Evolutionary conservation across 2,797 vertebrate genomes (phyloP).

Genomic region (Cercopithecus petaurista): DNA sequence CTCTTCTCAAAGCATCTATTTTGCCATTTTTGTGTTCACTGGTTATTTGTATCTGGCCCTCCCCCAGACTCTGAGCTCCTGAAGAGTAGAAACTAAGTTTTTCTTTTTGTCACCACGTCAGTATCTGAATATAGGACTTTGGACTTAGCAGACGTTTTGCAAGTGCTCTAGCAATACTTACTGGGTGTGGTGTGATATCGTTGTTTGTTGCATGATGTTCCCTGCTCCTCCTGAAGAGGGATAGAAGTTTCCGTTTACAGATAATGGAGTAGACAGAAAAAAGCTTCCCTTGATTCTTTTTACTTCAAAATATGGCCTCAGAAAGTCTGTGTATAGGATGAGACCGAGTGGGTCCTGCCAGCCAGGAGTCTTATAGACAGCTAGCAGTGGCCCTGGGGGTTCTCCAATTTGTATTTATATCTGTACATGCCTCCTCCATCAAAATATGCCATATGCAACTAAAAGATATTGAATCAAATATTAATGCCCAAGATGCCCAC

Average conservation of each 20-base stretch:
- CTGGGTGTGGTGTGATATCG: neutral
- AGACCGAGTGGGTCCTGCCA: neutral
- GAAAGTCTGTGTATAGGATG: neutral
- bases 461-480: slow-evolving; percentile 88
- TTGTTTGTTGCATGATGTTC: neutral
- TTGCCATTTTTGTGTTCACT: neutral
- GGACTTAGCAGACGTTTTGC: neutral
- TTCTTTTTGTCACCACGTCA: neutral
- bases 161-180: neutral
- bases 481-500: slow-evolving; percentile 85
- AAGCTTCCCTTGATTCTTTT: neutral
- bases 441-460: slow-evolving; percentile 87
- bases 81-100: neutral
- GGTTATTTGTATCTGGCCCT: neutral
- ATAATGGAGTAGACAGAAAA: neutral
- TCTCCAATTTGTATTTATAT: slow-evolving; percentile 79
- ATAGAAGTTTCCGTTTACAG: neutral
- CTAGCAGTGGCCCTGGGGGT: neutral
- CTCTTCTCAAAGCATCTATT: neutral
- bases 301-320: neutral
- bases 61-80: neutral
- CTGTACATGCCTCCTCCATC: slow-evolving; percentile 83
- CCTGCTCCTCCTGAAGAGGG: neutral
- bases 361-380: slow-evolving; percentile 46
- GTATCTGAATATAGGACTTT: neutral